A percentile compares a stretch with the other conserved stretches of the same genome.
Conservation (phyloP, 2,797 vertebrate species). For the Sebastes nivosus region DNA sequence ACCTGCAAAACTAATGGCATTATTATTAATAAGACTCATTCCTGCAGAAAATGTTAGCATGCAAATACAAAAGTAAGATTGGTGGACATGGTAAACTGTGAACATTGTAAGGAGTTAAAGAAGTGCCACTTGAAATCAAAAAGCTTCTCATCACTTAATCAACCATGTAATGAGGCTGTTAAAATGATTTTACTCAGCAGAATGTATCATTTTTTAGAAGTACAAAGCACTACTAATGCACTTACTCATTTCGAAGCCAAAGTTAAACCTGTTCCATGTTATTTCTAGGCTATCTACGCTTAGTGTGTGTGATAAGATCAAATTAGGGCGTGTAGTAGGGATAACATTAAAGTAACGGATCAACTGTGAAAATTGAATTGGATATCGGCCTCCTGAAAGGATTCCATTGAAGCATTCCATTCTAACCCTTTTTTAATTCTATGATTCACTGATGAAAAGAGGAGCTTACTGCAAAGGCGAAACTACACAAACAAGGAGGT, state of each 20-base stretch:
- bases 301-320: constrained; percentile 65
- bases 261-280: constrained; percentile 35
- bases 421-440: constrained; percentile 36
- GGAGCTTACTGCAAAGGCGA: background rate
- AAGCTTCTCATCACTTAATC: constrained; percentile 12
- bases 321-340: constrained; percentile 43
- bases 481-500: background rate
- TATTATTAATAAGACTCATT: no score
- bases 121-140: constrained; percentile 9
- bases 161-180: constrained; percentile 37
- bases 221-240: constrained; percentile 36
- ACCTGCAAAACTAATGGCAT: background rate
- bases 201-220: constrained; percentile 18
- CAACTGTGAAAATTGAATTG: constrained; percentile 58
- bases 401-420: constrained; percentile 43
- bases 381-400: constrained; percentile 32
- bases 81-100: background rate
- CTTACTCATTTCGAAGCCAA: constrained; percentile 43
- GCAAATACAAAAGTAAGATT: background rate
- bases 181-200: background rate
- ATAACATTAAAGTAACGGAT: constrained; percentile 25
- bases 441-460: constrained; percentile 18
- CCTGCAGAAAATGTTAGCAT: background rate
- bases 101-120: background rate
- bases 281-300: constrained; percentile 39